Base-by-base conservation (phyloP, 2,888 invertebrate species). In the Trissonchulus sp. region DNA sequence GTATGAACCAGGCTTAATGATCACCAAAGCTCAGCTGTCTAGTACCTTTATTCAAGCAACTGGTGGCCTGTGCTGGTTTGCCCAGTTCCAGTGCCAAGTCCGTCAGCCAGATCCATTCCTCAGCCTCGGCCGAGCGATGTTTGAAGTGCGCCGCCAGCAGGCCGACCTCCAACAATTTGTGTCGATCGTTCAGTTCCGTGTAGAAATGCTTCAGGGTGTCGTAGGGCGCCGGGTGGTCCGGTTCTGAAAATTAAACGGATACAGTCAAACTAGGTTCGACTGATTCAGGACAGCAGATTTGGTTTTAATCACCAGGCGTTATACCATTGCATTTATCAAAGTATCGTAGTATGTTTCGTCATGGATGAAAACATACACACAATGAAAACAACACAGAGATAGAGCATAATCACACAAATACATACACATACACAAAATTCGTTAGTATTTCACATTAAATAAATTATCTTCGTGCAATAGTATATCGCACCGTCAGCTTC, bases 21-120 rank as follows among this genome's bases (percentile, higher is more conserved):
- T n/a, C n/a, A n/a, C n/a, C n/a, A n/a, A n/a, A n/a, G n/a, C n/a
- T n/a, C n/a, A n/a, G n/a, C n/a, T n/a, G n/a, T n/a, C n/a, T n/a
- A n/a, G n/a, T 48, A 48, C 48, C 48, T 77, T 80, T 79, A 1
- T 79, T 81, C 63, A 79, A 82, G 71, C 82, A 84, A 2, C 80
- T 79, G 0, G 81, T 80, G 0, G 83, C 81, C 72, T 82, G 81
- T 34, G 82, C 80, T n/a, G 77, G 74, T 60, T 80, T 76, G 28
- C 78, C 76, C 18, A 82, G 77, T 1, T 77, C 77, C 3, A 78
- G 73, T 0, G 83, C 80, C 69, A 79, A 72, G 63, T 82, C 81
- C 65, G 80, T 83, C 75, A 81, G 79, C 30, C 79, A 77, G 2
- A 77, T 75, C 83, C 83, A 83, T 34, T 82, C 80, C 18, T 78